Base-by-base conservation (phyloP, 2,888 invertebrate species). In the Drosophila imparisetae region DNA sequence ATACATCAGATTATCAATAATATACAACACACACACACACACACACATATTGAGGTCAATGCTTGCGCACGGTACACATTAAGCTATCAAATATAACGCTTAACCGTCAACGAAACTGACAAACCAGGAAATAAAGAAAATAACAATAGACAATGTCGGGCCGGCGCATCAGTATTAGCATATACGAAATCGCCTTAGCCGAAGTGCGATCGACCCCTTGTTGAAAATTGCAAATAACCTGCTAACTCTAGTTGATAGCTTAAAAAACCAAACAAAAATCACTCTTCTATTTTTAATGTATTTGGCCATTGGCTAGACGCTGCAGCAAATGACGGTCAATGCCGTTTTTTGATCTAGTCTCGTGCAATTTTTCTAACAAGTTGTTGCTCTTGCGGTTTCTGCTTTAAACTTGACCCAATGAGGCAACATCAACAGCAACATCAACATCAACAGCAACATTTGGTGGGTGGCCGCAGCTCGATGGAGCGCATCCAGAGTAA, bases 341-440 rank as follows among this genome's bases (percentile, higher is more conserved):
- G 89, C 45, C 86, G 90, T 81, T 86, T 89, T 88, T 89, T 89
- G 89, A 89, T 89, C 89, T 88, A 89, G 80, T 85, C 89, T 77
- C 63, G 38, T 57, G 69, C 65, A 61, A 78, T 78, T 74, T 80
- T 65, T 73, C 66, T 78, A 77, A 52, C 49, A 62, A 60, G 13
- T 36, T 66, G 57, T 24, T 53, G 54, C 52, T 54, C 24, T 54
- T 60, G 55, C 30, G 30, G 29, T 68, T 75, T 73, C 49, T 21
- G 57, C 45, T 67, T 80, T 83, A 78, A 87, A 83, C 87, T 89
- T 89, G 86, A 86, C 86, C 86, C 86, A 88, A 75, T 81, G 86
- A 75, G 32, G 30, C 49, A 61, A 42, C 50, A 59, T 21, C 54
- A 36, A 30, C n/a, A 49, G 48, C 42, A 21, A 29, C 42, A 48